Evolutionary conservation across 2,797 vertebrate genomes (phyloP).

Genomic region (Anguilla anguilla): DNA sequence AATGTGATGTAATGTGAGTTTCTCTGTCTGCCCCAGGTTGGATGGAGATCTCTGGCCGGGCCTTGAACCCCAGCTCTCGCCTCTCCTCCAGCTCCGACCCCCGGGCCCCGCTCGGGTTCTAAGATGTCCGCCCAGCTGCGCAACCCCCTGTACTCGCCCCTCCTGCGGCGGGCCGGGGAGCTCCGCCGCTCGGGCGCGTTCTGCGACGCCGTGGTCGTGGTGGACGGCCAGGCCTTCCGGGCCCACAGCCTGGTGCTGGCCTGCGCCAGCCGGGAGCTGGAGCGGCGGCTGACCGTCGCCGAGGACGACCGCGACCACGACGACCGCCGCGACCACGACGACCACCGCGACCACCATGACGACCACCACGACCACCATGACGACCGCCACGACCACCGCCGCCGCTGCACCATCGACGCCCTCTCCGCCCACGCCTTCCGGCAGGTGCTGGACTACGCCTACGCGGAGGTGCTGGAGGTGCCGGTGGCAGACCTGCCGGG

Average conservation of each 20-base stretch:
- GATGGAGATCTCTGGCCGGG: conserved; percentile 37
- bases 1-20: not conserved
- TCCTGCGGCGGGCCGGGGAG: conserved; percentile 73
- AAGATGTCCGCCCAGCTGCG: conserved; percentile 70
- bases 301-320: conserved; percentile 44
- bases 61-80: conserved; percentile 9
- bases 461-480: conserved; percentile 73
- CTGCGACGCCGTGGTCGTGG: conserved; percentile 75
- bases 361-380: conserved; percentile 41
- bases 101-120: conserved; percentile 19
- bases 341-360: conserved; percentile 59
- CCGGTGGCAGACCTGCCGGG: conserved; percentile 67
- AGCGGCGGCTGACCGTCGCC: conserved; percentile 55
- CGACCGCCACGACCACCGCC: conserved; percentile 43
- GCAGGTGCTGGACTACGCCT: conserved; percentile 79
- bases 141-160: conserved; percentile 74
- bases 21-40: conserved; percentile 41
- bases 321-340: conserved; percentile 53
- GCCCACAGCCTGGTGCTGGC: conserved; percentile 81
- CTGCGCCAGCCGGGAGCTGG: conserved; percentile 74
- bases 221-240: conserved; percentile 71
- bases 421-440: conserved; percentile 76
- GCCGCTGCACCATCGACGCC: conserved; percentile 64
- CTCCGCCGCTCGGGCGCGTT: conserved; percentile 70
- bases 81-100: not conserved